These are phyloP conservation scores for Parotocinclus haroldoi DNA, from an alignment of 2,797 vertebrate genomes.

Conservation along the genomic window DNA sequence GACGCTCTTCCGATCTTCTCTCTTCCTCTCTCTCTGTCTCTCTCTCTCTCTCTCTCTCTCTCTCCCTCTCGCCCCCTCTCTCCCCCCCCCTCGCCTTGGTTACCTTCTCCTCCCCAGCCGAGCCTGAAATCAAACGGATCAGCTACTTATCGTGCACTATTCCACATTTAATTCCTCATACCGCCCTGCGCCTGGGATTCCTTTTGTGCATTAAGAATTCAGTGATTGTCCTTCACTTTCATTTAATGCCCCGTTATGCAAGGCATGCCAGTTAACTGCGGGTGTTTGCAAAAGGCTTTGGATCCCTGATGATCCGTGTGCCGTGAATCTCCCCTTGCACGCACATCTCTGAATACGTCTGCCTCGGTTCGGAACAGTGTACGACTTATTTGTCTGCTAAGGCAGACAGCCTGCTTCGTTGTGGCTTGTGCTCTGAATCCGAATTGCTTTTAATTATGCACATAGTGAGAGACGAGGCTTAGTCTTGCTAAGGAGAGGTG, in stretches of 20 bases:
- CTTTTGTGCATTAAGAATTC: conserved; percentile 40
- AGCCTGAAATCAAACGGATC: conserved; percentile 31
- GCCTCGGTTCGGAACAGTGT: not conserved
- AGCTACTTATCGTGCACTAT: conserved; percentile 28
- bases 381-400: not conserved
- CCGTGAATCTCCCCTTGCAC: conserved; percentile 1
- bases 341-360: conserved; percentile 8
- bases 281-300: conserved; percentile 5
- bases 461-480: conserved; percentile 37
- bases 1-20: no score
- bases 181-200: conserved; percentile 11
- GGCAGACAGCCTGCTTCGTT: not conserved
- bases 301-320: conserved; percentile 10
- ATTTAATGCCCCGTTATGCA: conserved; percentile 20
- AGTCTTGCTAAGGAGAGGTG: conserved; percentile 43
- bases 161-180: conserved; percentile 32
- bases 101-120: conserved; percentile 15
- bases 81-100: no score
- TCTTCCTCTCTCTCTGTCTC: not conserved
- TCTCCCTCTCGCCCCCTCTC: no score
- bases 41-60: conserved; percentile 10
- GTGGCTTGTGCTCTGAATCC: conserved; percentile 47
- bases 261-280: not conserved
- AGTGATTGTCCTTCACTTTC: conserved; percentile 19
- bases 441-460: conserved; percentile 56